A percentile compares a stretch with the other conserved stretches of the same genome.
phyloP scores from a whole-genome alignment of 2,113 vertebrate genomes.

The Oryctolagus cuniculus region DNA sequence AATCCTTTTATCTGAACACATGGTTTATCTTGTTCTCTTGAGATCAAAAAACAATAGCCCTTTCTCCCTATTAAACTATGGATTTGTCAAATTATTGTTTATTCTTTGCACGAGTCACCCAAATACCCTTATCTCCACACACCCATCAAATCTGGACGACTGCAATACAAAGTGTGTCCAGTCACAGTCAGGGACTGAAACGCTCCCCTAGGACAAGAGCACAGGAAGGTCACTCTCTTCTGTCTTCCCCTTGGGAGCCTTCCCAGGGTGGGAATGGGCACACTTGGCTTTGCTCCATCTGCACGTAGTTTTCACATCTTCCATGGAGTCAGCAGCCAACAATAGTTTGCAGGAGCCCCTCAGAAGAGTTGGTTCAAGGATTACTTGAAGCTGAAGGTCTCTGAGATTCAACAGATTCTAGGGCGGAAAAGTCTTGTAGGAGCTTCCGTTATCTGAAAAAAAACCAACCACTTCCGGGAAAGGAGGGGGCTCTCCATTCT shows the following conservation, averaged over 20 bases:
- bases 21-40: background rate
- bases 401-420: background rate
- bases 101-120: background rate
- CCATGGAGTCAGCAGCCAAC: background rate
- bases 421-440: background rate
- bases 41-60: background rate
- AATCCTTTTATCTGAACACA: background rate
- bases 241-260: background rate
- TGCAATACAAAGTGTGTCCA: background rate
- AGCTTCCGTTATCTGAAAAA: background rate
- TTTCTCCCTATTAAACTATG: background rate
- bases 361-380: background rate
- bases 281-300: background rate
- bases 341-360: background rate
- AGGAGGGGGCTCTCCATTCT: no score
- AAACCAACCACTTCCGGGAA: background rate
- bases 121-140: background rate
- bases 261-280: fast-evolving
- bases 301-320: background rate
- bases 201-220: background rate
- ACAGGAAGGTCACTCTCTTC: background rate
- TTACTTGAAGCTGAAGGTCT: background rate
- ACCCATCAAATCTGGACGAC: background rate
- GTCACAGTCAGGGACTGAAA: background rate
- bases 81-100: background rate